Base-by-base conservation (phyloP, 1,140 invertebrate species). In the Littorina saxatilis region DNA sequence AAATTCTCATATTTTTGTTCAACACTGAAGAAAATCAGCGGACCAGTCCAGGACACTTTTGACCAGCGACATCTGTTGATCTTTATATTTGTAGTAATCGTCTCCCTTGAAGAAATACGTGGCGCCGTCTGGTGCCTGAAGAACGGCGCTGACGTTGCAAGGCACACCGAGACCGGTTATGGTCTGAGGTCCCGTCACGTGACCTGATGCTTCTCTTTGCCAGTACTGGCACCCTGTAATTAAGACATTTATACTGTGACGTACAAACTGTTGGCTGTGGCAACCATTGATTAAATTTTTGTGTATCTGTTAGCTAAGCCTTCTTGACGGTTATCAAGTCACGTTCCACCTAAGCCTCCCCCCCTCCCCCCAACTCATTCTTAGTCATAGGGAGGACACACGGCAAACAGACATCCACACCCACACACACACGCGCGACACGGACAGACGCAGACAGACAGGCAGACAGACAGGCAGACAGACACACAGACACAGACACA, bases 71-170 rank as follows among this genome's bases (percentile, higher is more conserved):
- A 78, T 40, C 5, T 58, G 55, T 2, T 15, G 17, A 15, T 78
- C 76, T 5, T 17, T 39, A 37, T 63, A 58, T 32, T 20, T 15
- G 55, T 58, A 78, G 37, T 78, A 78, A 58, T 78, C 35, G 0
- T 63, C 35, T 11, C 58, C 76, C 76, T 78, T 78, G 58, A 78
- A 78, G 58, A 63, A 78, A 39, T 78, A 78, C n/a, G 76, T 58
- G 0, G 35, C 32, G 39, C 37, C 58, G 29, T 63, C 76, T n/a
- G 55, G 37, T 20, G 52, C 32, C 17, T 39, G 35, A n/a, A 78
- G 29, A 29, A 58, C 76, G 55, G 76, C 76, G 17, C 23, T 43
- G 37, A 78, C 0, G 76, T 78, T n/a, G 23, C 76, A 78, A 11
- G 55, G 76, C 37, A 78, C 7, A 20, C 55, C 52, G 27, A 78